phyloP scores from a whole-genome alignment of 2,797 vertebrate genomes.

The Neosalanx taihuensis region DNA sequence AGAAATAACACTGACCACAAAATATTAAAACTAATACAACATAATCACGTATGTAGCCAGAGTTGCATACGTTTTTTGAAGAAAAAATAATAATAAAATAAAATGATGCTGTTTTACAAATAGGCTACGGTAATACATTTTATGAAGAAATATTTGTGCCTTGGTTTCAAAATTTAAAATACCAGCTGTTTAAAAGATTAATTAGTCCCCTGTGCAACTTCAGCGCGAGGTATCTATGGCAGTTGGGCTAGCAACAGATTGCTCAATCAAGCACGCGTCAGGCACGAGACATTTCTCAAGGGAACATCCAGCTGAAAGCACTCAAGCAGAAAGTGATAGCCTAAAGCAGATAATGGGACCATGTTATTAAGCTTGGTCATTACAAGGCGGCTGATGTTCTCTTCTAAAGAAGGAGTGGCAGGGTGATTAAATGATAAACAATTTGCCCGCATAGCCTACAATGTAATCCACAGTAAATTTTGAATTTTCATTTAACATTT shows the following conservation, averaged over 20 bases:
- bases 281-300: slow-evolving; percentile 61
- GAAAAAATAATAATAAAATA: neutral
- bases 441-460: no score
- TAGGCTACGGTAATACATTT: no score
- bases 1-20: neutral
- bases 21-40: no score
- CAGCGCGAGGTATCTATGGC: slow-evolving; percentile 61
- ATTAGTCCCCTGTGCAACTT: slow-evolving; percentile 46
- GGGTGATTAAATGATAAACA: neutral
- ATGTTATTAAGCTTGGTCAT: slow-evolving; percentile 33
- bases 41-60: no score
- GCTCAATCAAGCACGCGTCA: slow-evolving; percentile 69
- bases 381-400: neutral
- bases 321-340: slow-evolving; percentile 40
- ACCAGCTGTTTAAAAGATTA: neutral
- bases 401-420: neutral
- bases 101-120: neutral
- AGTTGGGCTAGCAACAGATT: slow-evolving; percentile 65
- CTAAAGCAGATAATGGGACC: neutral
- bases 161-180: slow-evolving; percentile 9
- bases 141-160: neutral
- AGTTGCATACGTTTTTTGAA: neutral
- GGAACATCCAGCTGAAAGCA: slow-evolving; percentile 18
- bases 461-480: no score
- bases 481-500: neutral